Conservation (phyloP, 2,113 vertebrate genomes). For the Chiloscyllium plagiosum region DNA sequence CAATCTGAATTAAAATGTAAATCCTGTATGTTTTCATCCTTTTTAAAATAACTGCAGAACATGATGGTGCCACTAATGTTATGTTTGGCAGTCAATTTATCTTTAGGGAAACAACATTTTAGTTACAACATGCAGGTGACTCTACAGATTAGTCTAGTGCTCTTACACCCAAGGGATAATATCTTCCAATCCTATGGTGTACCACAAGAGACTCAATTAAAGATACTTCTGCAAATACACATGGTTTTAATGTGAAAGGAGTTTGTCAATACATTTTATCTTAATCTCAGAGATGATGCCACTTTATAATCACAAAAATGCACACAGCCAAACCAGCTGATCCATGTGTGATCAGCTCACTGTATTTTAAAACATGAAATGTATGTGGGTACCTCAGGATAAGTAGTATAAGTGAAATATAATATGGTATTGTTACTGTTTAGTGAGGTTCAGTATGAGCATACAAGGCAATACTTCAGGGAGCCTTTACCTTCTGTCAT, state of each 20-base stretch:
- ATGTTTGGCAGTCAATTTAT: background rate
- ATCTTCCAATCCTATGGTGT: background rate
- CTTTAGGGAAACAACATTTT: background rate
- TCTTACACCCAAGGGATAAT: background rate
- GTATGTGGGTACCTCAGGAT: background rate
- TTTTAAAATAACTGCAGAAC: background rate
- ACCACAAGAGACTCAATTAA: background rate
- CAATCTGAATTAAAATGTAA: background rate
- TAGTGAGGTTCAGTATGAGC: background rate
- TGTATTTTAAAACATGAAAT: background rate
- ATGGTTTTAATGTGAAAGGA: background rate
- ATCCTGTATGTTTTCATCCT: background rate
- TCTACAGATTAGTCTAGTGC: background rate
- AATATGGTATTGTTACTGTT: background rate
- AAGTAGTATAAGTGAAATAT: background rate
- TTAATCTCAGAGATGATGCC: background rate
- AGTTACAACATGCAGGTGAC: background rate
- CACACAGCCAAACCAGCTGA: background rate
- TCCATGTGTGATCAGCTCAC: background rate
- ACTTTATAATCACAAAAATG: background rate
- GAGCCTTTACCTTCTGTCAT: background rate
- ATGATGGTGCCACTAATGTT: background rate
- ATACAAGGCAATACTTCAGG: background rate
- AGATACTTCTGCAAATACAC: background rate
- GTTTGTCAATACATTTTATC: background rate